Percentiles rank a stretch among this genome's conserved stretches.
Conservation (phyloP, 2,113 vertebrate genomes). For the Xyliphius kryptos region DNA sequence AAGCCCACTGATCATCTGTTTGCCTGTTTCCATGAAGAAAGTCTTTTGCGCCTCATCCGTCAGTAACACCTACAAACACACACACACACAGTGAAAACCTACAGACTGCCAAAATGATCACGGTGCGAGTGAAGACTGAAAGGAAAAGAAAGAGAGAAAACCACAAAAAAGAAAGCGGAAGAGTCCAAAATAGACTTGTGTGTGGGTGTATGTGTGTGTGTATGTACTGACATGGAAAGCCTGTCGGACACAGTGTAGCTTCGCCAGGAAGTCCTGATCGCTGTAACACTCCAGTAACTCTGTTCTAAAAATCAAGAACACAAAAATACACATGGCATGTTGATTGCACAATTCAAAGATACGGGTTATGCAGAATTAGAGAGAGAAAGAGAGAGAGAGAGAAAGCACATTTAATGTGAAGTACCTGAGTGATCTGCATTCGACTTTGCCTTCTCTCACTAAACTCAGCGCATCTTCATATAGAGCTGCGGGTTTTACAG, state of each 20-base stretch:
- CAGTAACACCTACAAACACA: conserved; percentile 71
- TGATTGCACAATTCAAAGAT: too few relatives aligned
- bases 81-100: conserved; percentile 1
- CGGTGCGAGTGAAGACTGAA: too few relatives aligned
- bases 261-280: conserved; percentile 92
- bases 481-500: conserved; percentile 75
- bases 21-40: conserved; percentile 93
- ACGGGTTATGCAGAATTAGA: too few relatives aligned
- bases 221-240: conserved; percentile 79
- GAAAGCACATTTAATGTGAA: neutral
- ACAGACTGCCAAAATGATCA: too few relatives aligned
- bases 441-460: conserved; percentile 73
- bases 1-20: conserved; percentile 89
- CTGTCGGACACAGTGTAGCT: conserved; percentile 90
- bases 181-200: too few relatives aligned
- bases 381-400: too few relatives aligned
- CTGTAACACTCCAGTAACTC: conserved; percentile 89
- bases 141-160: too few relatives aligned
- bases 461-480: conserved; percentile 86
- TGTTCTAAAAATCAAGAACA: conserved; percentile 55
- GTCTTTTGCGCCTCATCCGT: conserved; percentile 77
- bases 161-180: neutral
- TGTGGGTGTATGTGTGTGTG: too few relatives aligned
- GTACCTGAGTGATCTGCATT: conserved; percentile 81
- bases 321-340: neutral